A percentile compares a stretch with the other conserved stretches of the same genome.
Conservation (phyloP, 2,797 vertebrate genomes). For the Rachycentron canadum region DNA sequence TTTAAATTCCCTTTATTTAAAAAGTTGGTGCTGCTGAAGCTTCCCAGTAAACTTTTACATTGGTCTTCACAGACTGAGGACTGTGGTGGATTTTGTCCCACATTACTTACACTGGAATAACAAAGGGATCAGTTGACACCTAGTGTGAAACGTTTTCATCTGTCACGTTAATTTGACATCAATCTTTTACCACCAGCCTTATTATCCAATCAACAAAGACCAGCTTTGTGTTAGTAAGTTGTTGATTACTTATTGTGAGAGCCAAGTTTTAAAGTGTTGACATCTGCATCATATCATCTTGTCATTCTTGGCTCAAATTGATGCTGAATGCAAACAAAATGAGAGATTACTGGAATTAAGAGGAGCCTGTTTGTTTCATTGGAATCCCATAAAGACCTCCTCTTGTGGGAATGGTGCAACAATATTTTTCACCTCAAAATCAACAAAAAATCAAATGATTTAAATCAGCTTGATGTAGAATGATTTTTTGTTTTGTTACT, state of each 20-base stretch:
- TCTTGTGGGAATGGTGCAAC: background rate
- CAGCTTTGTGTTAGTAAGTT: background rate
- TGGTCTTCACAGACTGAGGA: background rate
- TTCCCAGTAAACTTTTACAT: no score
- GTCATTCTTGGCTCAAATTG: background rate
- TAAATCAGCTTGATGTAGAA: background rate
- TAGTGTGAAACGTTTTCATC: background rate
- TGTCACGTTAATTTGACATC: background rate
- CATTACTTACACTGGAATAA: background rate
- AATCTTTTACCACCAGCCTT: background rate
- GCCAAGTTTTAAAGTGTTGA: constrained; percentile 12
- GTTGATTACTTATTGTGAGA: background rate
- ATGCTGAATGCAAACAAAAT: background rate
- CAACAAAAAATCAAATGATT: background rate
- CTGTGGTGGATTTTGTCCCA: background rate
- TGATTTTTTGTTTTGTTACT: background rate
- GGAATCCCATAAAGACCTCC: background rate
- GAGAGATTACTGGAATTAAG: background rate
- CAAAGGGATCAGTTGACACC: background rate
- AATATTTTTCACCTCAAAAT: background rate
- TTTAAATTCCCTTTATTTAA: no score
- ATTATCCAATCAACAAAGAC: background rate
- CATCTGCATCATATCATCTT: constrained; percentile 2
- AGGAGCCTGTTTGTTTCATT: constrained; percentile 15
- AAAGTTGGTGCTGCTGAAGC: no score